phyloP scores from a whole-genome alignment of 37 sponge, comb jelly and placozoan species.

The Beroe ovata region DNA sequence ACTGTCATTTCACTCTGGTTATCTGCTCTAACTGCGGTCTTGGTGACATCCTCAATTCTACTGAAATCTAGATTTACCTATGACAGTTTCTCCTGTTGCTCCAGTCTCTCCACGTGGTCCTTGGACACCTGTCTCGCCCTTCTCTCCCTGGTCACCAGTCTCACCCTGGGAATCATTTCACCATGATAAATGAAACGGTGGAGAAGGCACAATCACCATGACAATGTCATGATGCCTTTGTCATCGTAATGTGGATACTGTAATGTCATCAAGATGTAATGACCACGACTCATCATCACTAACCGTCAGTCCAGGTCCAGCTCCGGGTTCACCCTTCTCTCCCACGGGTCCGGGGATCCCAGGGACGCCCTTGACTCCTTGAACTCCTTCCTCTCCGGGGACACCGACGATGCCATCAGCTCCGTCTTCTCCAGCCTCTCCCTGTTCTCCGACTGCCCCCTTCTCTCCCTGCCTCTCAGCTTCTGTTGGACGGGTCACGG shows the following conservation, averaged over 20 bases:
- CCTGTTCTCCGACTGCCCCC: not conserved
- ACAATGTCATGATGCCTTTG: too few species aligned
- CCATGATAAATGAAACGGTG: too few species aligned
- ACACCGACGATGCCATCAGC: not conserved
- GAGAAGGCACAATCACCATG: too few species aligned
- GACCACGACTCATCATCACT: too few species aligned
- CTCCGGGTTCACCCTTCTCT: conserved; percentile 5
- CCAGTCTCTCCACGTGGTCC: conserved; percentile 68
- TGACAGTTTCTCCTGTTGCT: not conserved
- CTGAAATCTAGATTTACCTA: conserved; percentile 26
- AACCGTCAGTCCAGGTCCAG: too few species aligned
- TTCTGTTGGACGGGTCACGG: not conserved
- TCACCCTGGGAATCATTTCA: conserved; percentile 20
- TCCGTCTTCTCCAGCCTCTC: conserved; percentile 14
- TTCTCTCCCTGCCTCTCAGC: not conserved
- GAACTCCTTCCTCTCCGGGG: not conserved
- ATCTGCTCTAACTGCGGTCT: too few species aligned
- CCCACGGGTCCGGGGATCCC: conserved; percentile 1
- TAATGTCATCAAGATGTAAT: too few species aligned
- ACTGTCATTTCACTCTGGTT: too few species aligned
- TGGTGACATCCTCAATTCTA: too few species aligned
- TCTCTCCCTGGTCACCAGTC: not conserved
- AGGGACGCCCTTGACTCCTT: conserved; percentile 23
- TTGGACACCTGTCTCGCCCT: not conserved
- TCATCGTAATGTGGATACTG: too few species aligned